Base-by-base conservation (phyloP, 1,140 invertebrate species). In the Pinna nobilis region DNA sequence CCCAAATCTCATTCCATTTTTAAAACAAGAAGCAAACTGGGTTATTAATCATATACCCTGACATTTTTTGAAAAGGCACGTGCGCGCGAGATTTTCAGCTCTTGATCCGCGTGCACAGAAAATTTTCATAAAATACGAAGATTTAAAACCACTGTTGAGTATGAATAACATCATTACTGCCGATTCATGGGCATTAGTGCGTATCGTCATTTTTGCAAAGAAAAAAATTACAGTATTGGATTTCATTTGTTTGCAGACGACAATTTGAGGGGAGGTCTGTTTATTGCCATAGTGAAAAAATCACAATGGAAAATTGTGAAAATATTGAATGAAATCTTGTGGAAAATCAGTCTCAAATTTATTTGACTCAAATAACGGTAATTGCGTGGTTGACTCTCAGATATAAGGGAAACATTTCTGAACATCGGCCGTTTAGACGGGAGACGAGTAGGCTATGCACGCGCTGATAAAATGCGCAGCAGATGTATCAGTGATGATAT, bases 211-310 rank as follows among this genome's bases (percentile, higher is more conserved):
- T 59, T 47, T 59, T 59, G 33, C 37, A n/a, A 59, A 25, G 35
- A 57, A 50, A 63, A 67, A 68, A 74, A 74, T 69, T 44, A 69
- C n/a, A 68, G 65, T 57, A 61, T 74, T 55, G 35, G 53, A 61
- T 74, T 69, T 74, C 72, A 74, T 68, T 68, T 74, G 59, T 74
- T 74, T 74, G 65, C 50, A 55, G 25, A 33, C 50, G 28, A 55
- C 53, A 35, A 60, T 68, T 57, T 37, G 25, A 68, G 65, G 59
- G 72, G 57, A 51, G 65, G 65, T 35, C 50, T 23, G 49, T 63
- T 68, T 49, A 63, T 53, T 49, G 35, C 39, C n/a, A 53, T 15
- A 33, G 18, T 11, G 25, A 41, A 59, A 44, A 28, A 23, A 61
- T 28, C n/a, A 41, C 25, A 32, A 25, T 41, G 59, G 39, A 25